phyloP scores from a whole-genome alignment of 1,140 invertebrate species.

The Geopemphigus sp. region DNA sequence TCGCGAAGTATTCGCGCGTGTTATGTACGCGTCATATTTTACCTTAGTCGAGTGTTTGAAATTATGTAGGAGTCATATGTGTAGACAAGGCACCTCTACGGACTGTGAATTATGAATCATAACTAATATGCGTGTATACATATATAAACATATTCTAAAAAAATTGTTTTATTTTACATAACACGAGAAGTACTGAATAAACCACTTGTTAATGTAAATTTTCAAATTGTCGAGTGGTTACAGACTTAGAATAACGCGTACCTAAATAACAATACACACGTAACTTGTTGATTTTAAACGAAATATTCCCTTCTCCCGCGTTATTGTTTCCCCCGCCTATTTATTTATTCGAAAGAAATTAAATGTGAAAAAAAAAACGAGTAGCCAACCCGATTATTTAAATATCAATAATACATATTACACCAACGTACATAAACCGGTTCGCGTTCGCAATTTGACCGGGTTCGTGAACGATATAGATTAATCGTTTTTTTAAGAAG shows the following conservation, averaged over 20 bases:
- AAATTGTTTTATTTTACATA: slow-evolving; percentile 21
- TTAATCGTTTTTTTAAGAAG: not conserved
- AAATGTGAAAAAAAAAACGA: not conserved
- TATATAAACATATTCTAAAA: no score
- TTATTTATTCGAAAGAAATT: no score
- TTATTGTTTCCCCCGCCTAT: not conserved
- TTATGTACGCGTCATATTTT: not conserved
- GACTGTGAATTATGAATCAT: not conserved
- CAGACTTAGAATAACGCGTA: not conserved
- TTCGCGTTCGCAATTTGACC: not conserved
- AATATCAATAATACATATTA: not conserved
- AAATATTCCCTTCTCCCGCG: slow-evolving; percentile 1
- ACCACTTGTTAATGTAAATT: slow-evolving; percentile 14
- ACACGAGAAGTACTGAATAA: not conserved
- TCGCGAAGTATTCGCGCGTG: not conserved
- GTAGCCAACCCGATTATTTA: not conserved
- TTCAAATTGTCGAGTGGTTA: slow-evolving; percentile 1
- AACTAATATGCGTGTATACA: slow-evolving; percentile 4
- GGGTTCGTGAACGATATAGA: not conserved
- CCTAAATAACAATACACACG: not conserved
- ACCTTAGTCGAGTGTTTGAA: not conserved
- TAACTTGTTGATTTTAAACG: slow-evolving; percentile 5
- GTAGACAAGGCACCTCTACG: not conserved
- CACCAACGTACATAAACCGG: not conserved
- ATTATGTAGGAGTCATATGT: not conserved